Percentiles rank a stretch among this genome's conserved stretches.
phyloP scores from a whole-genome alignment of 2,888 invertebrate species.

The Patella caerulea region DNA sequence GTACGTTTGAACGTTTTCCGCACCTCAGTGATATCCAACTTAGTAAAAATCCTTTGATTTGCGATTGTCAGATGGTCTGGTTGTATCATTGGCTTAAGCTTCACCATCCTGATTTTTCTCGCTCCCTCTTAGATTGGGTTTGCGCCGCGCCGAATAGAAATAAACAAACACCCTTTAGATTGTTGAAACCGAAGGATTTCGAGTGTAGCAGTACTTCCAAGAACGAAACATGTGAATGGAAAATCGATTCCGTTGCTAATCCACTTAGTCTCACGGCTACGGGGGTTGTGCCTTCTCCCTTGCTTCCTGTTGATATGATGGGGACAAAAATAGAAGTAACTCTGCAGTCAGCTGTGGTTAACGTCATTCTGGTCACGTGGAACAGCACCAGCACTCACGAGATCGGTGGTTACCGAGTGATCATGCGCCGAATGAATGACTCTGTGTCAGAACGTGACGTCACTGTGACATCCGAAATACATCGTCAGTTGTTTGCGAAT shows the following conservation, averaged over 20 bases:
- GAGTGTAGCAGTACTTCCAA: constrained; percentile 1
- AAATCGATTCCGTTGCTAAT: constrained; percentile 12
- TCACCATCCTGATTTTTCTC: constrained; percentile 25
- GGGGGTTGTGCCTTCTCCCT: constrained; percentile 23
- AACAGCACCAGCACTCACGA: constrained; percentile 22
- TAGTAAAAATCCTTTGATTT: constrained; percentile 31
- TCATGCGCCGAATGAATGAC: constrained; percentile 26
- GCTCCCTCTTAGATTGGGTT: constrained; percentile 28
- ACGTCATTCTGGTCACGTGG: constrained; percentile 23
- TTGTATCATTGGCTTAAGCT: constrained; percentile 34
- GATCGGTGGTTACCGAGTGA: constrained; percentile 25
- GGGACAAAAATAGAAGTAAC: constrained; percentile 19
- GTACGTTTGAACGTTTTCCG: constrained; percentile 31
- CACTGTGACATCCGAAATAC: constrained; percentile 20
- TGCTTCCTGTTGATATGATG: constrained; percentile 26
- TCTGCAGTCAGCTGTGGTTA: constrained; percentile 13
- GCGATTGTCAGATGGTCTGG: constrained; percentile 37
- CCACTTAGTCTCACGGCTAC: constrained; percentile 2
- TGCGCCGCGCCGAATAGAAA: constrained; percentile 21
- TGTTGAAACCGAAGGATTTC: constrained; percentile 16
- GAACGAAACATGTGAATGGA: constrained; percentile 23
- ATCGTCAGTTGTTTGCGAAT: constrained; percentile 22
- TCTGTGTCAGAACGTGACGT: constrained; percentile 26
- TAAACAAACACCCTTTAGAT: constrained; percentile 21
- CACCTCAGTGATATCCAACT: constrained; percentile 30